These are phyloP conservation scores for Caenorhabditis sulstoni DNA, from an alignment of 2,888 invertebrate genomes.

Conservation along the genomic window DNA sequence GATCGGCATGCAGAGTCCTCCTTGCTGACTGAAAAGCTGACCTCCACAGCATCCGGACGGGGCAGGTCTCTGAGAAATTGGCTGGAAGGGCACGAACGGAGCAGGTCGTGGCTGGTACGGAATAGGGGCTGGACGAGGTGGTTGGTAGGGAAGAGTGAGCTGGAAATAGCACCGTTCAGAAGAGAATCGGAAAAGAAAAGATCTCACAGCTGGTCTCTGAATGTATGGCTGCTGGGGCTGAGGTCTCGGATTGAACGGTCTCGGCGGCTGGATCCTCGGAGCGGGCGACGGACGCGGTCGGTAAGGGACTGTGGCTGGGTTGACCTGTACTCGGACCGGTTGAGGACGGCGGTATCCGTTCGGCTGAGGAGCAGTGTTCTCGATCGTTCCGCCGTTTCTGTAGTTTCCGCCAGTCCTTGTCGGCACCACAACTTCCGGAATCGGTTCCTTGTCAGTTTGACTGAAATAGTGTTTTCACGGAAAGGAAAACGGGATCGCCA, in stretches of 20 bases:
- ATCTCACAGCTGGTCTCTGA: slow-evolving; percentile 33
- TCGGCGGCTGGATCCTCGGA: slow-evolving; percentile 30
- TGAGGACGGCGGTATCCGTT: slow-evolving; percentile 24
- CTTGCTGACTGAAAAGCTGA: slow-evolving; percentile 56
- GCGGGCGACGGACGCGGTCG: slow-evolving; percentile 49
- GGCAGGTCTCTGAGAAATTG: slow-evolving; percentile 40
- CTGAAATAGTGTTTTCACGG: slow-evolving; percentile 28
- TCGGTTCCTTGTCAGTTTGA: slow-evolving; percentile 37
- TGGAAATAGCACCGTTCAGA: too few species aligned
- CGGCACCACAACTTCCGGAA: slow-evolving; percentile 50
- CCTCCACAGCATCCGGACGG: slow-evolving; percentile 59
- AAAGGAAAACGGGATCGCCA: neutral
- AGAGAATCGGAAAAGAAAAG: neutral
- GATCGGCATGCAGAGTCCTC: slow-evolving; percentile 59
- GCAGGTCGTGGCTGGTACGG: slow-evolving; percentile 38
- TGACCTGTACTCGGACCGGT: slow-evolving; percentile 46
- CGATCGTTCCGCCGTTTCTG: slow-evolving; percentile 40
- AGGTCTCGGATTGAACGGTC: slow-evolving; percentile 39
- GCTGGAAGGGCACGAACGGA: slow-evolving; percentile 48
- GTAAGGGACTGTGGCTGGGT: slow-evolving; percentile 51
- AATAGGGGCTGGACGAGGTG: slow-evolving; percentile 24
- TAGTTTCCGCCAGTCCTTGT: slow-evolving; percentile 32
- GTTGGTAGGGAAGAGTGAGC: slow-evolving; percentile 49
- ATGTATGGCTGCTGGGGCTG: slow-evolving; percentile 37
- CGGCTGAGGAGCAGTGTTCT: slow-evolving; percentile 50